Evolutionary conservation across 2,888 invertebrate genomes (phyloP).

Genomic region (Andricus quercusramuli): DNA sequence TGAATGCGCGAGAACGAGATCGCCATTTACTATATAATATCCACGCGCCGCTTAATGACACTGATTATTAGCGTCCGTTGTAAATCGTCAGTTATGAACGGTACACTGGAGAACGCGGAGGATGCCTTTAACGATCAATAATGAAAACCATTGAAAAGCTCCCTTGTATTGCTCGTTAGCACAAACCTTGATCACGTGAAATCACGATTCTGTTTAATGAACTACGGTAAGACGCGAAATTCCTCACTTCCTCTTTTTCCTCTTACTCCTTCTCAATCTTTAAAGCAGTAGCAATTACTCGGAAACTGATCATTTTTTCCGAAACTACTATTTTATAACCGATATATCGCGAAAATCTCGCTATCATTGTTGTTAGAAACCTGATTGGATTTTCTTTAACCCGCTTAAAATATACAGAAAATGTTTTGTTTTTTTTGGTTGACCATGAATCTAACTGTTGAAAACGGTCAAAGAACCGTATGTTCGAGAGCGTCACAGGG

Average conservation of each 20-base stretch:
- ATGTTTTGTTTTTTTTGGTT: no score
- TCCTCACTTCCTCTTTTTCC: background rate
- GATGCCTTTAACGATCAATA: constrained; percentile 49
- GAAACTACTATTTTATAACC: background rate
- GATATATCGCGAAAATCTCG: no score
- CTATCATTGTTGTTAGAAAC: no score
- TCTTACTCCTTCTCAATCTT: background rate
- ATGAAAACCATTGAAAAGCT: constrained; percentile 50
- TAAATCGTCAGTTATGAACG: constrained; percentile 56
- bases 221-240: background rate
- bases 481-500: no score
- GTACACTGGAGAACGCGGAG: constrained; percentile 49
- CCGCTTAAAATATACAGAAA: no score
- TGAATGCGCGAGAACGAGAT: constrained; percentile 20
- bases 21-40: constrained; percentile 28
- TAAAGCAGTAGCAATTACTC: background rate
- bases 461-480: no score
- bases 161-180: constrained; percentile 55
- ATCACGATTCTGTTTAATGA: constrained; percentile 30
- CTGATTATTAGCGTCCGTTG: constrained; percentile 51
- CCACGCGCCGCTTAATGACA: constrained; percentile 47
- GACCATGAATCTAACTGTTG: no score
- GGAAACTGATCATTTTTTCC: background rate
- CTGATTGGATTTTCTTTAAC: no score
- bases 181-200: constrained; percentile 43